Base-by-base conservation (phyloP, 2,888 invertebrate genomes). In the Rugalucina vietnamica region DNA sequence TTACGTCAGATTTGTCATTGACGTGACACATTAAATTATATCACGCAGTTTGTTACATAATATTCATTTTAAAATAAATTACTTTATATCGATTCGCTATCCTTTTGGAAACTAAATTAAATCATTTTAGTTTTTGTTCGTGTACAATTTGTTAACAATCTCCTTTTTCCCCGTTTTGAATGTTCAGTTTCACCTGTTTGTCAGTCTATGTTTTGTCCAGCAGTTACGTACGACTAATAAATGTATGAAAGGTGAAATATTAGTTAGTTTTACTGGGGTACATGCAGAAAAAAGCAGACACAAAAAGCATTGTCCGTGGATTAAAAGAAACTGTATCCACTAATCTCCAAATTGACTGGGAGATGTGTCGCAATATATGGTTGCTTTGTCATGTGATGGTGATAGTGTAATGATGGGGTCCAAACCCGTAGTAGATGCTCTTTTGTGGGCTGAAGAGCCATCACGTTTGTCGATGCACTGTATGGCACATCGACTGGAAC, bases 401-500 rank as follows among this genome's bases (percentile, higher is more conserved):
- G 84, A 82, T 3, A 75, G 72, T 65, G 87, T 87, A 0, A 84
- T 78, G 78, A 3, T 50, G n/a, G 81, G 87, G 18, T 43, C 69
- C 29, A 76, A 54, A 37, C 80, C 65, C 32, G 84, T 80, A 27
- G 82, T 87, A 5, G 76, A 73, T 2, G 79, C 79, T 12, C 29
- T 82, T 18, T 32, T 86, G 14, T 49, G 43, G 39, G 79, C 49
- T 5, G 79, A 85, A 14, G 81, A 81, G 50, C 83, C 87, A 54
- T 27, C 8, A 10, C 29, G 80, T n/a, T 37, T 87, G 0, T 39
- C 82, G 0, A 49, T 87, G 10, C 85, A 87, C 34, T 87, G 84
- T 60, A 78, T 78, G 75, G 80, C 84, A 1, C 84, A 87, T 60
- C 34, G 79, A 27, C 60, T 85, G 3, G 87, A 85, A 69, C 57